Base-by-base conservation (phyloP, 2,113 vertebrate species). In the Phainopepla nitens region DNA sequence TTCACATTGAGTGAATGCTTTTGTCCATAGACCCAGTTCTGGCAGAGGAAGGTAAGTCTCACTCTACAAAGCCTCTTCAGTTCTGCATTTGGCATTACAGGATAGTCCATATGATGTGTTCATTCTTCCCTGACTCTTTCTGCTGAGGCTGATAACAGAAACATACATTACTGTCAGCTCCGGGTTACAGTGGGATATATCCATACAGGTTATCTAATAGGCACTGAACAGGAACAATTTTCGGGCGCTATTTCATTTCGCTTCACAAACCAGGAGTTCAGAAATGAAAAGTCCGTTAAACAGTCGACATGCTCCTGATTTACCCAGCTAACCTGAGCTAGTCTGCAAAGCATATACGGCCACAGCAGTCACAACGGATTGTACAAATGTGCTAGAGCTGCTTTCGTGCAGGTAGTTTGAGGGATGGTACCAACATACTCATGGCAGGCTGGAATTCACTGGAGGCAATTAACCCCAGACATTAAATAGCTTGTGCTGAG, bases 121-220 rank as follows among this genome's bases (percentile, higher is more conserved):
- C 90, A 68, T 90, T 78, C 79, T 75, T 90, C 72, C 68, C 51
- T 94, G 76, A 33, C 72, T 96, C 62, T 87, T 83, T 92, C 71
- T 87, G 85, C 79, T 81, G 57, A 89, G 68, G 36, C n/a, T 89
- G 90, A 88, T 95, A 95, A 86, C 71, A 93, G 92, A 75, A 94
- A 93, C 18, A 47, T 41, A 41, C 51, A 83, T 90, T 94, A 51
- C 85, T 96, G 92, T 51, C 92, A 90, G 36, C 61, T 86, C 90
- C 71, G 57, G 56, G 56, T 49, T 87, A 35, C 82, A 78, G 24
- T 71, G 65, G 76, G 68, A 68, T 87, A 82, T 71, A 83, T 86
- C 69, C 90, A 87, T 21, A 25, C 9, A 62, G 68, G 31, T 92
- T 89, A 90, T 93, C 93, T 96, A 83, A 91, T 31, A 85, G 90